Percentiles rank a stretch among this genome's conserved stretches.
Evolutionary conservation across 2,888 invertebrate genomes (phyloP).

Genomic region (Chromoteleia sp.): DNA sequence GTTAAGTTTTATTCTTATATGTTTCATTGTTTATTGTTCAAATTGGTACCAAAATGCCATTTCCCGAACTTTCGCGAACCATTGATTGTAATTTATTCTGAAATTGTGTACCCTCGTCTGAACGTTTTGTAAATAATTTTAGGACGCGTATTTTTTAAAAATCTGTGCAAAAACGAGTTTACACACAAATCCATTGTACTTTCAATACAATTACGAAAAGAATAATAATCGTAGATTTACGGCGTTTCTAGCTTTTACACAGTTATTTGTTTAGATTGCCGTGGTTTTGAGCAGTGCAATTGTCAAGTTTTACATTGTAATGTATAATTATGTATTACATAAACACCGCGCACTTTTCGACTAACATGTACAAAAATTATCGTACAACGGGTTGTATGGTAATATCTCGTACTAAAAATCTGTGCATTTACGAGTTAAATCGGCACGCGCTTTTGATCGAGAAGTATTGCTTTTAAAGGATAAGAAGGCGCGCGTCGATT

Average conservation of each 20-base stretch:
- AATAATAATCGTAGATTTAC: slow-evolving; percentile 52
- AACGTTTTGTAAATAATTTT: slow-evolving; percentile 54
- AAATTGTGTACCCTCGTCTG: slow-evolving; percentile 22
- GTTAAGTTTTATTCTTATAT: slow-evolving; percentile 20
- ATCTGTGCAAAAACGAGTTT: slow-evolving; percentile 70
- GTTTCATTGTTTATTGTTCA: slow-evolving; percentile 13
- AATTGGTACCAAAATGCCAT: slow-evolving; percentile 46
- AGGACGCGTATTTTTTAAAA: slow-evolving; percentile 62
- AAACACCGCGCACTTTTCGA: slow-evolving; percentile 74
- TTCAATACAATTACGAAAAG: slow-evolving; percentile 76
- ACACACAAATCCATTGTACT: slow-evolving; percentile 76
- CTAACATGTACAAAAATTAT: slow-evolving; percentile 78
- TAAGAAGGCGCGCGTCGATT: slow-evolving; percentile 7
- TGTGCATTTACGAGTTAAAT: slow-evolving; percentile 18
- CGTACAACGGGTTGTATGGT: slow-evolving; percentile 2
- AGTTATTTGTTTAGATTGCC: slow-evolving; percentile 75
- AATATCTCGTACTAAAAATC: slow-evolving; percentile 25
- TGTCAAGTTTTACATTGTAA: slow-evolving; percentile 74
- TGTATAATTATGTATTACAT: no score
- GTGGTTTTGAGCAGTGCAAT: slow-evolving; percentile 83
- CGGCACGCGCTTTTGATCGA: neutral
- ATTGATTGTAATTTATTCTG: slow-evolving; percentile 34
- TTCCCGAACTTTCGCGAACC: neutral
- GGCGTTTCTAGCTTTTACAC: slow-evolving; percentile 62
- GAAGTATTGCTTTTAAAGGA: neutral